Evolutionary conservation across 2,797 vertebrate genomes (phyloP).

Genomic region (Sphenopsis melanotis): DNA sequence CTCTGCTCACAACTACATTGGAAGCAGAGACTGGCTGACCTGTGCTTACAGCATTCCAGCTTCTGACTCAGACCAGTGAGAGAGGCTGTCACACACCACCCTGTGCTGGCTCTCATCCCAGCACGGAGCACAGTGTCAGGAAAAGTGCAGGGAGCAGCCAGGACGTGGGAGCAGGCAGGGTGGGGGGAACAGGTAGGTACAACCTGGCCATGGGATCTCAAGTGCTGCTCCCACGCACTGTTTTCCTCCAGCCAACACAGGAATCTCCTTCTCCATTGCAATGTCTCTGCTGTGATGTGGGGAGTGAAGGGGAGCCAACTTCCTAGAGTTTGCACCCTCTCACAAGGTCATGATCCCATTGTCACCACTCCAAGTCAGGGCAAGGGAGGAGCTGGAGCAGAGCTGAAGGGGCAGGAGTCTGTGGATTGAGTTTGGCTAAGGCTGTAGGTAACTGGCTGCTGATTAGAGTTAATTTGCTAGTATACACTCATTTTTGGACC

Average conservation of each 20-base stretch:
- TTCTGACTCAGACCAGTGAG: neutral
- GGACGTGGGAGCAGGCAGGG: neutral
- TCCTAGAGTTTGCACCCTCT: neutral
- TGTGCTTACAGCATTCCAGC: neutral
- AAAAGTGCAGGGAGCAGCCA: neutral
- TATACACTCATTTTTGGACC: neutral
- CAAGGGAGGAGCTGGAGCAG: neutral
- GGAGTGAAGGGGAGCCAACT: neutral
- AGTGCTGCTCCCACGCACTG: neutral
- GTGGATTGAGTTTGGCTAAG: neutral
- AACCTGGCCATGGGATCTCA: accelerated
- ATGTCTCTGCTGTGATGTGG: neutral
- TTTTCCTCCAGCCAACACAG: neutral
- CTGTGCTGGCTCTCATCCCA: neutral
- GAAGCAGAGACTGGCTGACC: neutral
- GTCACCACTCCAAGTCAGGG: neutral
- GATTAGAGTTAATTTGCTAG: neutral
- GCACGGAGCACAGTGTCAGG: neutral
- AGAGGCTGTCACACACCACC: neutral
- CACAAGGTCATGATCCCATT: neutral
- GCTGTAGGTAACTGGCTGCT: neutral
- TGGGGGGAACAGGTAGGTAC: neutral
- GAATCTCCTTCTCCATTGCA: neutral
- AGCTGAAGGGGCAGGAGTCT: neutral
- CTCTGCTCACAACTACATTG: neutral